Conservation (phyloP, 1,140 invertebrate genomes). For the Pseudomyrmex concolor region DNA sequence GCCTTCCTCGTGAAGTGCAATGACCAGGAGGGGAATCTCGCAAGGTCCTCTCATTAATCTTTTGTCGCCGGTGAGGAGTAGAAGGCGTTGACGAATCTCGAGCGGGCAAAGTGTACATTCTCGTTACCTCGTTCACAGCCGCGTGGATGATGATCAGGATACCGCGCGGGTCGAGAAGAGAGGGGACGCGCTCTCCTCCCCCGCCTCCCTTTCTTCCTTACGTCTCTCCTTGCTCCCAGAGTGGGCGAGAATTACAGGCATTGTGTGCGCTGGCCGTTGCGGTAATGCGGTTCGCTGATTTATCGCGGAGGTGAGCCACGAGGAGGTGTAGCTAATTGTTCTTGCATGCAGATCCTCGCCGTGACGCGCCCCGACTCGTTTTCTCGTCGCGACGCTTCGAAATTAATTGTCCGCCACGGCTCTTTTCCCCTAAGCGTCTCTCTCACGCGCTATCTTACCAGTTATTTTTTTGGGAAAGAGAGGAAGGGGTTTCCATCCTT, state of each 20-base stretch:
- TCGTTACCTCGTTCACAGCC: slow-evolving; percentile 65
- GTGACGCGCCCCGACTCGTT: slow-evolving; percentile 71
- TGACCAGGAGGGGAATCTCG: slow-evolving; percentile 29
- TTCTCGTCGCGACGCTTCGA: slow-evolving; percentile 70
- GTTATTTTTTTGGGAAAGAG: background rate
- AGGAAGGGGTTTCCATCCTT: background rate
- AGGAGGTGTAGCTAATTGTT: slow-evolving; percentile 83
- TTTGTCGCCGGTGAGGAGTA: slow-evolving; percentile 43
- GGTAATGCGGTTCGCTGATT: slow-evolving; percentile 82
- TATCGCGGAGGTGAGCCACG: slow-evolving; percentile 81
- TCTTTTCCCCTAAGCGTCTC: slow-evolving; percentile 23
- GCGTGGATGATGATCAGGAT: slow-evolving; percentile 62
- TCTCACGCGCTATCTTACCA: slow-evolving; percentile 10
- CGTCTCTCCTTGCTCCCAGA: slow-evolving; percentile 61
- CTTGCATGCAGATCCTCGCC: slow-evolving; percentile 80
- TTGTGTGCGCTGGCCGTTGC: slow-evolving; percentile 79
- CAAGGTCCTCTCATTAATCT: slow-evolving; percentile 39
- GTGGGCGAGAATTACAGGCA: slow-evolving; percentile 83
- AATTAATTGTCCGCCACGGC: slow-evolving; percentile 77
- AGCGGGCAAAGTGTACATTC: slow-evolving; percentile 37
- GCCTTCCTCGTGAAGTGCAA: slow-evolving; percentile 4
- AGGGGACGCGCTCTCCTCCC: slow-evolving; percentile 5
- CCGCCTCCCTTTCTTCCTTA: slow-evolving; percentile 5
- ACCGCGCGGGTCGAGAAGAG: background rate
- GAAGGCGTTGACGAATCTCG: slow-evolving; percentile 47